Evolutionary conservation across 1,140 invertebrate genomes (phyloP), one percentile per base, ranked within the genome.

Genomic region (Drosophila sturtevanti): DNA sequence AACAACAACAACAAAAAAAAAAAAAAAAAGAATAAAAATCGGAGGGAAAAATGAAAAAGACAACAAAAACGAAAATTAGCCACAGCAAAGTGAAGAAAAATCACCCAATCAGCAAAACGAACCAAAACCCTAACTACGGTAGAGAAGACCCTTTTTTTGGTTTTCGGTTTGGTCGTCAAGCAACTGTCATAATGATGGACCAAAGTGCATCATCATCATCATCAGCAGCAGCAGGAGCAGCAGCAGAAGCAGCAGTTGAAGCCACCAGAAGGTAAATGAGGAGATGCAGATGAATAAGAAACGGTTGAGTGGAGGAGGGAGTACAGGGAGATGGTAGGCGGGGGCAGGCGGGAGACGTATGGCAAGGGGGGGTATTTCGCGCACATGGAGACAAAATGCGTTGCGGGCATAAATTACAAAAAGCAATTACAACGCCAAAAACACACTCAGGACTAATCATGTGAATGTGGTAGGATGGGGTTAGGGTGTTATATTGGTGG

Each of bases 141-240:
- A 24, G 35, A 18, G 37, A 31, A 61, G 60, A 67, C 70, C 71
- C 68, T 85, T 82, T 78, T 78, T 31, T 31, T 31, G 27, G 27
- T 31, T 31, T 31, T n/a, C 14, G 74, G 81, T 41, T 48, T 16
- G 75, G 81, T 86, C 82, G 81, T 86, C 79, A 86, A 86, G 81
- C 81, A 86, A 82, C 81, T 86, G 81, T 86, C 81, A 86, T 87
- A 87, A 86, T 86, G 82, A 87, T 79, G 81, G 79, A 87, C 81
- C 81, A 86, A 87, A 86, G 79, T 86, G 81, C 81, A 85, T 58
- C 69, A 85, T 73, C 67, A 73, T 60, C 71, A 65, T 41, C 38
- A 58, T 58, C 27, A 14, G 62, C 77, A 60, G 41, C 41, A 35
- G 24, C 48, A 52, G 41, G 38, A 34, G 35, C 7, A 16, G 11